These are phyloP conservation scores for Nasonia oneida DNA, from an alignment of 2,888 invertebrate genomes.

Conservation along the genomic window DNA sequence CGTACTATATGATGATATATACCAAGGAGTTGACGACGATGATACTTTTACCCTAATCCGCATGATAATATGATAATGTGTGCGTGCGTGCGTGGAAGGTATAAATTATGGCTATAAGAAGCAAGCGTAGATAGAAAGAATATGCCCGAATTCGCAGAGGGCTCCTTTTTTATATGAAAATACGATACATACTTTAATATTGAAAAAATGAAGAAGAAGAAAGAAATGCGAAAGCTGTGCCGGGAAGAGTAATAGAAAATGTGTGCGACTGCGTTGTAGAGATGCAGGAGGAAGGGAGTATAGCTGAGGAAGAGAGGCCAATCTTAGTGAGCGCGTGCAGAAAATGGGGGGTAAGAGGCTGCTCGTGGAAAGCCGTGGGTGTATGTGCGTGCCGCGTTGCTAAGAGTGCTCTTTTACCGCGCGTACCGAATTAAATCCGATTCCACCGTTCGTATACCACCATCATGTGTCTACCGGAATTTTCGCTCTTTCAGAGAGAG, in stretches of 20 bases:
- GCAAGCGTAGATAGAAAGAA: constrained; percentile 51
- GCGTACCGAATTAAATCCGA: constrained; percentile 35
- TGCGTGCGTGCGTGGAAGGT: not conserved
- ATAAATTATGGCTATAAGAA: not conserved
- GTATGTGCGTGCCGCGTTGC: not conserved
- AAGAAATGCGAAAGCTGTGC: constrained; percentile 13
- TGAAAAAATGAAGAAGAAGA: not conserved
- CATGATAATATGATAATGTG: not conserved
- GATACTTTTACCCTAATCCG: constrained; percentile 1
- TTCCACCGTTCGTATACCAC: not conserved
- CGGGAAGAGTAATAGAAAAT: not conserved
- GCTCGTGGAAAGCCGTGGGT: constrained; percentile 4
- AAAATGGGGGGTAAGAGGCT: constrained; percentile 31
- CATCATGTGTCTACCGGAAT: not conserved
- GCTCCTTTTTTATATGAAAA: not conserved
- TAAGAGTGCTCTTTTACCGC: constrained; percentile 19
- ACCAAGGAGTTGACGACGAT: constrained; percentile 62
- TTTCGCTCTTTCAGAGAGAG: constrained; percentile 9
- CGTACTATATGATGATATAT: constrained; percentile 60
- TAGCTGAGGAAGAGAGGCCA: constrained; percentile 12
- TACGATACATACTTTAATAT: not conserved
- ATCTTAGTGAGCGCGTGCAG: constrained; percentile 33
- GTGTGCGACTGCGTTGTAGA: not conserved
- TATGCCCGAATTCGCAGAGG: constrained; percentile 23
- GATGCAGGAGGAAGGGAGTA: not conserved